A percentile compares a stretch with the other conserved stretches of the same genome.
phyloP scores from a whole-genome alignment of 2,888 invertebrate species.

The Mycalesis mineus region DNA sequence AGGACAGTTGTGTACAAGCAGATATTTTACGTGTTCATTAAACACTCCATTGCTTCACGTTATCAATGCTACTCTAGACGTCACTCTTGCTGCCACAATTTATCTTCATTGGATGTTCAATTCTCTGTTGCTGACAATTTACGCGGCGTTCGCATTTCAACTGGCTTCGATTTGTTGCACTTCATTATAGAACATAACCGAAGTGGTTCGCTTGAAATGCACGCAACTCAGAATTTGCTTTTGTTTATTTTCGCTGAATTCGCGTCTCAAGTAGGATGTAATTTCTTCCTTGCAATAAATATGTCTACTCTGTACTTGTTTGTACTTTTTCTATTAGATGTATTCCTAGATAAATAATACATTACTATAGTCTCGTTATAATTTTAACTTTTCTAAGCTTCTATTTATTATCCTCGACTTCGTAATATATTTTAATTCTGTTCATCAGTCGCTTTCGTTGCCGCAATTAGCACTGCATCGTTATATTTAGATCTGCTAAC shows the following conservation, averaged over 20 bases:
- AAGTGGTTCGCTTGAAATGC: slow-evolving; percentile 16
- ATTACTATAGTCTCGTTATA: too few species aligned
- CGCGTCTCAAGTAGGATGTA: not conserved
- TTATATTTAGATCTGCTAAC: slow-evolving; percentile 25
- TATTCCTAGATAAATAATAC: too few species aligned
- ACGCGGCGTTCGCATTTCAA: slow-evolving; percentile 24
- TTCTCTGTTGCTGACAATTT: slow-evolving; percentile 25
- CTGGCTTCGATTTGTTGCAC: slow-evolving; percentile 27
- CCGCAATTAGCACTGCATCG: slow-evolving; percentile 26
- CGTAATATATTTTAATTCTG: not conserved
- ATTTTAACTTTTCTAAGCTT: too few species aligned
- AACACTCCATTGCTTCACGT: slow-evolving; percentile 28
- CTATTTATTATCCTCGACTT: too few species aligned
- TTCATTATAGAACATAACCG: slow-evolving; percentile 26
- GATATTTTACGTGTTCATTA: slow-evolving; percentile 16
- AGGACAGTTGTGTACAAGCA: slow-evolving; percentile 3
- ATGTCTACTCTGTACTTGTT: not conserved
- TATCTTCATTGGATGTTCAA: slow-evolving; percentile 28
- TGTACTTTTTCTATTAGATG: not conserved
- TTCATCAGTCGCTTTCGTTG: slow-evolving; percentile 20
- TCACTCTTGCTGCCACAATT: slow-evolving; percentile 25
- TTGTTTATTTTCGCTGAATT: slow-evolving; percentile 2
- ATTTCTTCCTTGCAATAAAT: not conserved
- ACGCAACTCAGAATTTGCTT: slow-evolving; percentile 4
- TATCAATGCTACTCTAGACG: slow-evolving; percentile 24